Conservation (phyloP, 2,888 invertebrate species). For the Acanthococcus lagerstroemiae region DNA sequence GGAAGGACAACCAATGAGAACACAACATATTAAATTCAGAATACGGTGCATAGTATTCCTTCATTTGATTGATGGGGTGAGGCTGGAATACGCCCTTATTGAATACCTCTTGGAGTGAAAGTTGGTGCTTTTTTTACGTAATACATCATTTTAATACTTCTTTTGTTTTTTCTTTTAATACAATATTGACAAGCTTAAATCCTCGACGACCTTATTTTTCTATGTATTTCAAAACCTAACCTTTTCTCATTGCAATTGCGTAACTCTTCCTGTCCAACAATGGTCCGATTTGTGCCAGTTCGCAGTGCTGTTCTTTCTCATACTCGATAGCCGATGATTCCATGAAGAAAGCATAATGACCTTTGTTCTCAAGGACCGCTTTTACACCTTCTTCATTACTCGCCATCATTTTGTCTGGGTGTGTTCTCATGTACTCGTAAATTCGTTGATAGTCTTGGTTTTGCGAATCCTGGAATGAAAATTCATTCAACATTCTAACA, state of each 20-base stretch:
- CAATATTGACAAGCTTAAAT: background rate
- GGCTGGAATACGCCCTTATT: too few species aligned
- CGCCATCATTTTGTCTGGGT: constrained; percentile 44
- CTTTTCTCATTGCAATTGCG: constrained; percentile 73
- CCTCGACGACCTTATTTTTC: background rate
- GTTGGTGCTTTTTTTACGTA: too few species aligned
- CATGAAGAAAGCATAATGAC: constrained; percentile 76
- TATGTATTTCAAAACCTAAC: constrained; percentile 43
- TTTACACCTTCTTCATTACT: constrained; percentile 58
- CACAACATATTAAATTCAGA: too few species aligned
- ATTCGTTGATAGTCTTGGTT: constrained; percentile 68
- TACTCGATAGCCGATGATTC: constrained; percentile 86
- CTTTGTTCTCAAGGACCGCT: constrained; percentile 44
- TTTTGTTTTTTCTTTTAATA: too few species aligned
- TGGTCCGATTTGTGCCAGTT: constrained; percentile 61
- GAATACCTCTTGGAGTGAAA: too few species aligned
- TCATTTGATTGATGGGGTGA: too few species aligned
- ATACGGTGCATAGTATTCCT: too few species aligned
- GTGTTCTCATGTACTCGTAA: constrained; percentile 58
- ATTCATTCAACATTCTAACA: too few species aligned
- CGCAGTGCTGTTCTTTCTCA: constrained; percentile 64
- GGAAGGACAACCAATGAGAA: too few species aligned
- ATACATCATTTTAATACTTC: too few species aligned
- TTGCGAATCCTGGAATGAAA: constrained; percentile 59
- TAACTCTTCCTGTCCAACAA: constrained; percentile 73